phyloP scores from a whole-genome alignment of 2,888 invertebrate genomes.

The Drosophila monieri region DNA sequence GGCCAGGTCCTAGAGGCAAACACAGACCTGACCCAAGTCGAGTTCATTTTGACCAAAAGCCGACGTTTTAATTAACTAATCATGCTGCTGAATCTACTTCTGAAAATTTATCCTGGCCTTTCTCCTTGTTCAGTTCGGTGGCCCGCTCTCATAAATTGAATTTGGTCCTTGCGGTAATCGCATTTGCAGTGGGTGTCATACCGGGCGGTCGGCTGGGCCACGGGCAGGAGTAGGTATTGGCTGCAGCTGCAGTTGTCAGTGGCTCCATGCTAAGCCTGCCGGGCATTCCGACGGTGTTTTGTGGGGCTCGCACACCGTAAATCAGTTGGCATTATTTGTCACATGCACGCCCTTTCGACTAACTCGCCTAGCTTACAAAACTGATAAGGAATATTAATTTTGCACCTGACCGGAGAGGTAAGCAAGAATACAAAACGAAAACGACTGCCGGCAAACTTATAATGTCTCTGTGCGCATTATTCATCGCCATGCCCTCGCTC shows the following conservation, averaged over 20 bases:
- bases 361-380: constrained; percentile 36
- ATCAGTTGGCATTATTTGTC: constrained; percentile 76
- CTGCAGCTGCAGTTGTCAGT: constrained; percentile 55
- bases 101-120: constrained; percentile 35
- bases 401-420: constrained; percentile 62
- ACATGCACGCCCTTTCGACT: constrained; percentile 43
- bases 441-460: constrained; percentile 53
- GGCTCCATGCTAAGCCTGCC: constrained; percentile 47
- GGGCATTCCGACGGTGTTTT: constrained; percentile 35
- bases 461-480: constrained; percentile 5
- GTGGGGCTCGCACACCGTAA: constrained; percentile 49
- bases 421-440: constrained; percentile 49
- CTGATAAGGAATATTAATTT: constrained; percentile 73
- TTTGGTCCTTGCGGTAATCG: constrained; percentile 67
- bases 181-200: constrained; percentile 46
- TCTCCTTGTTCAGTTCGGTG: constrained; percentile 7
- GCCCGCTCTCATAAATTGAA: constrained; percentile 64
- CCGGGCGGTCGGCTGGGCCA: background rate
- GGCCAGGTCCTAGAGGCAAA: constrained; percentile 10
- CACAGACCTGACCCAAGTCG: background rate
- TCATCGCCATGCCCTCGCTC: constrained; percentile 1
- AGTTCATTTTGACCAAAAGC: constrained; percentile 65
- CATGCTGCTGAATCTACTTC: constrained; percentile 36
- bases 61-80: constrained; percentile 76
- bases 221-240: background rate